Percentiles rank a stretch among this genome's conserved stretches.
Evolutionary conservation across 2,113 vertebrate genomes (phyloP).

Genomic region (Macquaria ambigua): DNA sequence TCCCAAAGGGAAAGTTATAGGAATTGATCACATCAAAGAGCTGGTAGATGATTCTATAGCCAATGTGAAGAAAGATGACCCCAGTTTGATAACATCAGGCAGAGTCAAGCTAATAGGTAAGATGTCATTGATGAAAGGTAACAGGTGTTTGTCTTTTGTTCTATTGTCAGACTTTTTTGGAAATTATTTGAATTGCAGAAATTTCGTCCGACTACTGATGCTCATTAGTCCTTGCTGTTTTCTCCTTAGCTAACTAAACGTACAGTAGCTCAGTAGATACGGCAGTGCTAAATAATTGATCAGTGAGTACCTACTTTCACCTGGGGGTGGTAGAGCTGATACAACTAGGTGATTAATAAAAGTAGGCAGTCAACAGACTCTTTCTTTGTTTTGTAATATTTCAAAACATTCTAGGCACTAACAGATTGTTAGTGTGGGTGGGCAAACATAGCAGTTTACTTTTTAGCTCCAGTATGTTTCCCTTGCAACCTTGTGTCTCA

Average conservation of each 20-base stretch:
- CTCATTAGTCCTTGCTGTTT: not conserved
- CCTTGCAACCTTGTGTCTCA: not conserved
- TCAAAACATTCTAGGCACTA: no score
- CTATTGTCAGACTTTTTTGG: not conserved
- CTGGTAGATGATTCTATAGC: constrained; percentile 96
- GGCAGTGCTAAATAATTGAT: constrained; percentile 60
- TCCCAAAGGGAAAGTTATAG: constrained; percentile 94
- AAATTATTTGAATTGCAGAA: not conserved
- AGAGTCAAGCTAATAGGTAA: constrained; percentile 93
- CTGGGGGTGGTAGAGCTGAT: not conserved
- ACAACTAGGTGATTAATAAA: not conserved
- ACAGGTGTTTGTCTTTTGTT: not conserved
- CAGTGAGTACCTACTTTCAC: constrained; percentile 20
- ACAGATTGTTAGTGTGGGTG: not conserved
- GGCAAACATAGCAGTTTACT: not conserved
- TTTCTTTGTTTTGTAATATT: not conserved
- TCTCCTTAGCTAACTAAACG: not conserved
- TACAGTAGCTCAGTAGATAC: not conserved
- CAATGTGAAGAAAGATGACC: constrained; percentile 98
- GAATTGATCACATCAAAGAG: constrained; percentile 99
- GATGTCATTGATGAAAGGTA: constrained; percentile 33
- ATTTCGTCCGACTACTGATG: not conserved
- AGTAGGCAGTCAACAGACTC: not conserved
- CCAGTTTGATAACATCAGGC: constrained; percentile 93
- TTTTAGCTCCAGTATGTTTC: not conserved